phyloP scores from a whole-genome alignment of 2,888 invertebrate genomes.

The Elgonia sp. region DNA sequence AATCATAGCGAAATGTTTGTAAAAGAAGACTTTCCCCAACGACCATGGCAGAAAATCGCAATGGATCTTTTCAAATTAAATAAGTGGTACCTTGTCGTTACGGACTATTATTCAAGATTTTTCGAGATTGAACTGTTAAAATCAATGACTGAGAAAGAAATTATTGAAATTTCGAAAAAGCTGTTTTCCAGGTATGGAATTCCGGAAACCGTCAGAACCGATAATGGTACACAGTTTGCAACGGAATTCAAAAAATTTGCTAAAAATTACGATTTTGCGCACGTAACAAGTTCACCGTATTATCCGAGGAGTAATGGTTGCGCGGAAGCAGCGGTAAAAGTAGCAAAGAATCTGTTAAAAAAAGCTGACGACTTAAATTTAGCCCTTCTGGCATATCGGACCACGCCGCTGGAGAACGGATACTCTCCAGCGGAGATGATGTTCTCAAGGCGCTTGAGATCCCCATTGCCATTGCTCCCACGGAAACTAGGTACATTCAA shows the following conservation, averaged over 20 bases:
- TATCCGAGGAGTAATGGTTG: not conserved
- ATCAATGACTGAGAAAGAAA: not conserved
- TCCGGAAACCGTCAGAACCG: not conserved
- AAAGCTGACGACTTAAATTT: not conserved
- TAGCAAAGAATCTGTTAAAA: not conserved
- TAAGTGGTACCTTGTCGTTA: constrained; percentile 72
- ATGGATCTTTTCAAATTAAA: constrained; percentile 73
- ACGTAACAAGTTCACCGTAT: not conserved
- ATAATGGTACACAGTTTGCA: not conserved
- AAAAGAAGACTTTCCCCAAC: constrained; percentile 68
- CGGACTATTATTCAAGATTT: constrained; percentile 73
- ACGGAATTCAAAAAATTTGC: not conserved
- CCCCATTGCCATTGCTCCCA: too few species aligned
- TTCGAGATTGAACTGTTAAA: not conserved
- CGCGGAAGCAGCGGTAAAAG: not conserved
- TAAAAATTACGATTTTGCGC: not conserved
- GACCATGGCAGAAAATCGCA: constrained; percentile 77
- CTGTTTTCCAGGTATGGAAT: constrained; percentile 12
- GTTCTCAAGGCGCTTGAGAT: too few species aligned
- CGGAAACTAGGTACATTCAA: too few species aligned
- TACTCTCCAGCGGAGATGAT: too few species aligned
- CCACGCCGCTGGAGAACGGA: not conserved
- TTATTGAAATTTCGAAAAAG: not conserved
- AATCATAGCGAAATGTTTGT: constrained; percentile 64
- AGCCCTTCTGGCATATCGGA: not conserved